Conservation (phyloP, 2,797 vertebrate genomes). For the Tokudaia muenninki region DNA sequence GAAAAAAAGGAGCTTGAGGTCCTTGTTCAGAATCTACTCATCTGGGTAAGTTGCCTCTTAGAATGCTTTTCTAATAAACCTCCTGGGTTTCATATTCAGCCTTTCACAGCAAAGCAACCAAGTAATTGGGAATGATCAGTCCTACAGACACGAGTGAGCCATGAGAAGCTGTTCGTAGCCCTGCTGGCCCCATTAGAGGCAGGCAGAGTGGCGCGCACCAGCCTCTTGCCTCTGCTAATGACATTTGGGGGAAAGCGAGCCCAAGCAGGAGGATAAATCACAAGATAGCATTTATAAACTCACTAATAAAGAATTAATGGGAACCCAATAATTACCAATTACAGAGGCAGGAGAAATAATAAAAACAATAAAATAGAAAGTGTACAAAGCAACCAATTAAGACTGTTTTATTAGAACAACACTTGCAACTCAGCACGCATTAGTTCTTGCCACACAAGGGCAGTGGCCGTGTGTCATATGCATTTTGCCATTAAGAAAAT, state of each 20-base stretch:
- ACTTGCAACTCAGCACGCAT: conserved; percentile 55
- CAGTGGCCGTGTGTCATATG: neutral
- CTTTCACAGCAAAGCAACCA: conserved; percentile 51
- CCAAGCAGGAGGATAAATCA: conserved; percentile 57
- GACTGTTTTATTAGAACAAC: conserved; percentile 71
- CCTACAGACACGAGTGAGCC: conserved; percentile 50
- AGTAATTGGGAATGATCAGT: neutral
- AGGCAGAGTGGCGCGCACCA: conserved; percentile 39
- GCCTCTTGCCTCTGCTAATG: conserved; percentile 57
- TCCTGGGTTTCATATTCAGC: neutral
- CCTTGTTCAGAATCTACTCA: neutral
- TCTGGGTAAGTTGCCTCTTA: neutral
- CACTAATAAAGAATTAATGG: conserved; percentile 74
- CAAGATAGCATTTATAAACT: conserved; percentile 67
- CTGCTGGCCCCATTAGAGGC: neutral
- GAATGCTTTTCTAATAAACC: conserved; percentile 4
- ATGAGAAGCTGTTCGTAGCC: conserved; percentile 12
- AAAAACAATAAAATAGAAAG: conserved; percentile 80
- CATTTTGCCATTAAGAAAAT: conserved; percentile 5
- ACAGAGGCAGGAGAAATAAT: conserved; percentile 76
- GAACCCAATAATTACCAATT: conserved; percentile 74
- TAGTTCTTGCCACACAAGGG: conserved; percentile 42
- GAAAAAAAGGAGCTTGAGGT: neutral
- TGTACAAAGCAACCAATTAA: conserved; percentile 77
- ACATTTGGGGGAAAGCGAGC: neutral